Evolutionary conservation across 2,113 vertebrate genomes (phyloP).

Genomic region (Actenoides hombroni): DNA sequence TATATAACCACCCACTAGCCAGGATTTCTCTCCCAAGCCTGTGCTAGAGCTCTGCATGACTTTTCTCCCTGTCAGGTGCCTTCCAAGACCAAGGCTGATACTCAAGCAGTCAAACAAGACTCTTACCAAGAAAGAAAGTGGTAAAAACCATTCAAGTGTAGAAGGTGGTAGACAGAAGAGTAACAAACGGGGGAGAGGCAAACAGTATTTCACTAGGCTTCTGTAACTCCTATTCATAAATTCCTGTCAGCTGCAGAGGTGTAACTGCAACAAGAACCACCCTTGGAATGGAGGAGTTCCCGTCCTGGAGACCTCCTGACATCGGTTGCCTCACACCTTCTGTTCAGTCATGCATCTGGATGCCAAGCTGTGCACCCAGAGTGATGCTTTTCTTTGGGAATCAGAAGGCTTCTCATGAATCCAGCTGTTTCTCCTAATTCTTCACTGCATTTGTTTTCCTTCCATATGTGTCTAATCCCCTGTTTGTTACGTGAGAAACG

Average conservation of each 20-base stretch:
- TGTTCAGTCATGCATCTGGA: not conserved
- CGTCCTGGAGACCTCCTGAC: not conserved
- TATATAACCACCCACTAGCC: not conserved
- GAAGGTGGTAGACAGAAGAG: not conserved
- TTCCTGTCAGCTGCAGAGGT: not conserved
- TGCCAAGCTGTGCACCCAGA: not conserved
- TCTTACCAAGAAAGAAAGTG: not conserved
- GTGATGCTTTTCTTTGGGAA: not conserved
- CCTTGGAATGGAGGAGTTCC: not conserved
- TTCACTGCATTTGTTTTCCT: not conserved
- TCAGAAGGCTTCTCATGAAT: not conserved
- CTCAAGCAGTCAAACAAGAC: not conserved
- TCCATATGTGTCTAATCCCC: not conserved
- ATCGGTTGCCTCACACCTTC: fast-evolving
- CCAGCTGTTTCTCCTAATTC: not conserved
- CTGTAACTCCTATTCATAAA: not conserved
- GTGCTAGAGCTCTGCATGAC: not conserved
- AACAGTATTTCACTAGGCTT: not conserved
- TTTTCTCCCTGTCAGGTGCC: not conserved
- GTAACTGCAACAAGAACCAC: not conserved
- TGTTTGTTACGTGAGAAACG: fast-evolving
- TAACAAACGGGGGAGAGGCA: not conserved
- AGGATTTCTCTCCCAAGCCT: not conserved
- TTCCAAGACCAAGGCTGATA: not conserved
- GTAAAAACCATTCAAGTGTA: not conserved